A percentile compares a stretch with the other conserved stretches of the same genome.
Evolutionary conservation across 1,140 invertebrate species (phyloP).

Genomic region (Bombus haemorrhoidalis): DNA sequence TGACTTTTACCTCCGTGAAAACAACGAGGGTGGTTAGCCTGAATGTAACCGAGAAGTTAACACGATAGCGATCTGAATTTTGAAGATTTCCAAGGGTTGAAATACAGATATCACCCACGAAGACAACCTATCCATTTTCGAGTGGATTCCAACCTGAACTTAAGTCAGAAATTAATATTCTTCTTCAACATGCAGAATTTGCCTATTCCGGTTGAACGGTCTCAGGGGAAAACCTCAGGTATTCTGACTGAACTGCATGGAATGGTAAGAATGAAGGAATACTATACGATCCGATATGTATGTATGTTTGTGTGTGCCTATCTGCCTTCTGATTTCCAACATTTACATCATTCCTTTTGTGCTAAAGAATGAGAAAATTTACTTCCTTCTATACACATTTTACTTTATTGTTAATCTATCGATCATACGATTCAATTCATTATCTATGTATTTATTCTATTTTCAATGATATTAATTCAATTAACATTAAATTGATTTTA

Average conservation of each 20-base stretch:
- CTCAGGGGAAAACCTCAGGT: conserved; percentile 37
- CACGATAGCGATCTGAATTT: conserved; percentile 68
- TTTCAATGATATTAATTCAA: no score
- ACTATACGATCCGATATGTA: neutral
- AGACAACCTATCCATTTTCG: conserved; percentile 61
- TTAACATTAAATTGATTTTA: no score
- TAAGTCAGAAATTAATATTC: conserved; percentile 71
- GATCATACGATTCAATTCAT: no score
- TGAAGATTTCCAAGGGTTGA: conserved; percentile 63
- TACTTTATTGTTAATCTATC: neutral
- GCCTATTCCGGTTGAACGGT: conserved; percentile 30
- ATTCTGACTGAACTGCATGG: conserved; percentile 13
- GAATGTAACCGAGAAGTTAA: conserved; percentile 71
- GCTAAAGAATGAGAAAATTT: neutral
- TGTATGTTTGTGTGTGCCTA: neutral
- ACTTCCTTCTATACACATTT: neutral
- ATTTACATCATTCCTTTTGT: conserved; percentile 15
- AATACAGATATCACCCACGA: conserved; percentile 75
- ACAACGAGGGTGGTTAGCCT: conserved; percentile 59
- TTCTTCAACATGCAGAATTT: conserved; percentile 68
- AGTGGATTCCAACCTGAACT: conserved; percentile 31
- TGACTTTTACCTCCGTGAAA: conserved; percentile 11
- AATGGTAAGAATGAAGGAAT: conserved; percentile 46
- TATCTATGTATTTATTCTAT: no score
- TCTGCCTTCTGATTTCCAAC: conserved; percentile 17